Percentiles rank a stretch among this genome's conserved stretches.
These are phyloP conservation scores for Drosophila ananassae DNA, from an alignment of 1,140 invertebrate species.

Conservation along the genomic window DNA sequence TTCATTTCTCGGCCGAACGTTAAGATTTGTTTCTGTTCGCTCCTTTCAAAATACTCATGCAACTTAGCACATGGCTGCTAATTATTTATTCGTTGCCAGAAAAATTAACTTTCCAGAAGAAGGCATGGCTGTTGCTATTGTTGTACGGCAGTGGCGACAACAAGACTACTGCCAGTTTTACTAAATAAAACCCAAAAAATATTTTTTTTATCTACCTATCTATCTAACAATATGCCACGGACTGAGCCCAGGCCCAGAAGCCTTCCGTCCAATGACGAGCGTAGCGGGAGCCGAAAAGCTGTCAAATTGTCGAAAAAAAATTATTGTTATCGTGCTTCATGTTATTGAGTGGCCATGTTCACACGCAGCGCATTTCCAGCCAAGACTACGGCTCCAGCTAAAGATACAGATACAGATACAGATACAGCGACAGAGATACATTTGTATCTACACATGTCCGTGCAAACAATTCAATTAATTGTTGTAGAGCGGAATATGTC, in stretches of 20 bases:
- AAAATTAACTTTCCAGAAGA: conserved; percentile 77
- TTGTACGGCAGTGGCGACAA: conserved; percentile 49
- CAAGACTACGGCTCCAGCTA: conserved; percentile 22
- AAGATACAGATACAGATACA: conserved; percentile 43
- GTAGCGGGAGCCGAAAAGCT: conserved; percentile 67
- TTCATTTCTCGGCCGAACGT: conserved; percentile 27
- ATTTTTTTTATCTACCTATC: conserved; percentile 38
- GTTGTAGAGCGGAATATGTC: conserved; percentile 67
- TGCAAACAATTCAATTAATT: conserved; percentile 82
- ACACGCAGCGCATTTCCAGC: conserved; percentile 34
- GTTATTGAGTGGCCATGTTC: conserved; percentile 81
- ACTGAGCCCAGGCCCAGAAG: conserved; percentile 28
- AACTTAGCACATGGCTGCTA: conserved; percentile 77
- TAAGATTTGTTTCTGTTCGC: conserved; percentile 35
- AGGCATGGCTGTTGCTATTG: conserved; percentile 8
- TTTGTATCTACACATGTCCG: conserved; percentile 77
- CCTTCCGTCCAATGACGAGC: conserved; percentile 35
- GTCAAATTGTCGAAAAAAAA: conserved; percentile 77
- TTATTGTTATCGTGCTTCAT: conserved; percentile 68
- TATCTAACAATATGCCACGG: conserved; percentile 34
- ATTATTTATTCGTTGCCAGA: conserved; percentile 83
- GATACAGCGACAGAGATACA: conserved; percentile 60
- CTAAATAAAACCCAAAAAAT: conserved; percentile 8
- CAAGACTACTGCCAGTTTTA: conserved; percentile 61
- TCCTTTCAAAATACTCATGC: conserved; percentile 57